Conservation (phyloP, 2,888 invertebrate genomes). For the Stenichneumon culpator region DNA sequence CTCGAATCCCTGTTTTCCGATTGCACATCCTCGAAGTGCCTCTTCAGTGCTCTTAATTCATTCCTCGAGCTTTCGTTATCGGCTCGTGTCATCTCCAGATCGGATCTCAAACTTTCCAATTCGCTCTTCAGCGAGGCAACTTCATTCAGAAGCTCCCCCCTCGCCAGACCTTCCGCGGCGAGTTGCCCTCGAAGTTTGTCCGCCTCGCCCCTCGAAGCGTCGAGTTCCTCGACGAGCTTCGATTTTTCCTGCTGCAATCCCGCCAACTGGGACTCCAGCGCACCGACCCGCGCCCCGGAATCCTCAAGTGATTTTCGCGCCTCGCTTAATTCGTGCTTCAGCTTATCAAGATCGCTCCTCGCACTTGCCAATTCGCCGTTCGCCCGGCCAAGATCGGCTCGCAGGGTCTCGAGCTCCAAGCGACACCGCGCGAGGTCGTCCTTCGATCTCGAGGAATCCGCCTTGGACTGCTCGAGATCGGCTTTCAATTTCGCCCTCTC, state of each 20-base stretch:
- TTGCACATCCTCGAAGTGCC: conserved; percentile 60
- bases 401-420: conserved; percentile 28
- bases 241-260: conserved; percentile 58
- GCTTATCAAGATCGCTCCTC: conserved; percentile 52
- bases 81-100: conserved; percentile 60
- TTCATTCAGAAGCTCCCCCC: conserved; percentile 65
- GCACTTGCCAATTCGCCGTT: conserved; percentile 48
- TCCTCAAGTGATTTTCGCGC: conserved; percentile 15
- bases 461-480: conserved; percentile 54
- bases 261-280: conserved; percentile 54
- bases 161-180: conserved; percentile 56
- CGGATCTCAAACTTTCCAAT: conserved; percentile 61
- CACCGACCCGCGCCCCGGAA: conserved; percentile 45
- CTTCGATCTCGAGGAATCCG: conserved; percentile 47
- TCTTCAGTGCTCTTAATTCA: conserved; percentile 67
- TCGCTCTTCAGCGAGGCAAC: conserved; percentile 57
- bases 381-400: conserved; percentile 24
- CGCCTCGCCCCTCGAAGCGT: conserved; percentile 50
- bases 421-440: conserved; percentile 38
- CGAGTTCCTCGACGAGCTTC: conserved; percentile 63
- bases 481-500: conserved; percentile 46
- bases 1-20: conserved; percentile 31
- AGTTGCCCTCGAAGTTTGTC: conserved; percentile 55
- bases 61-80: conserved; percentile 61
- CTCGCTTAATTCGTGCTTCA: conserved; percentile 61